These are phyloP conservation scores for Brachycybe producta DNA, from an alignment of 2,888 invertebrate genomes.

Conservation along the genomic window DNA sequence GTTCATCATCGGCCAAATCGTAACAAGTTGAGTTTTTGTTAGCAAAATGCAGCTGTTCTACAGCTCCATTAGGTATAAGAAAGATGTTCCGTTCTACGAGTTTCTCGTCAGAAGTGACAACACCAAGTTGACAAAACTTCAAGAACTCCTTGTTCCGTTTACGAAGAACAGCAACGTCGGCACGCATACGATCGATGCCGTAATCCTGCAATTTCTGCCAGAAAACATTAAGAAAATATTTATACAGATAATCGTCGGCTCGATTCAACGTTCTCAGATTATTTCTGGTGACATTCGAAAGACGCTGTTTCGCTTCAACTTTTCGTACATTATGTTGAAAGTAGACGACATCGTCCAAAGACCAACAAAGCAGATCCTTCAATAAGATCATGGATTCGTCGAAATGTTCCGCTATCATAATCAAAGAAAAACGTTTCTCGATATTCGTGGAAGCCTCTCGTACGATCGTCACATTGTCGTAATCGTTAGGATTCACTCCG, in stretches of 20 bases:
- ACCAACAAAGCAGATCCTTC: conserved; percentile 28
- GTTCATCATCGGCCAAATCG: not conserved
- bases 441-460: conserved; percentile 24
- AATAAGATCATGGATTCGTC: conserved; percentile 29
- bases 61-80: no score
- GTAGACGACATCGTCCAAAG: conserved; percentile 25
- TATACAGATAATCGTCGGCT: no score
- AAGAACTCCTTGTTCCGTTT: no score
- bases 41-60: no score
- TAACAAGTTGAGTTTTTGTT: conserved; percentile 1
- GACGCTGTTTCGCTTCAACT: conserved; percentile 4
- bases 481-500: conserved; percentile 22
- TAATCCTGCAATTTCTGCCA: no score
- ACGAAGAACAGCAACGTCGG: no score
- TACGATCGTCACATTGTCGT: conserved; percentile 22
- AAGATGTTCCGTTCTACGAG: not conserved
- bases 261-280: no score
- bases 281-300: no score
- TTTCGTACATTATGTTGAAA: conserved; percentile 27
- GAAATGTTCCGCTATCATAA: conserved; percentile 28
- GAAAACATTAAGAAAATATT: no score
- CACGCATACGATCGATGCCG: no score
- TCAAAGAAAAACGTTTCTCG: conserved; percentile 27
- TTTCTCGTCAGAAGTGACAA: not conserved
- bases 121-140: no score